Evolutionary conservation across 2,888 invertebrate species (phyloP), one percentile per base, ranked within the genome.

Genomic region (Dynastes grantii): DNA sequence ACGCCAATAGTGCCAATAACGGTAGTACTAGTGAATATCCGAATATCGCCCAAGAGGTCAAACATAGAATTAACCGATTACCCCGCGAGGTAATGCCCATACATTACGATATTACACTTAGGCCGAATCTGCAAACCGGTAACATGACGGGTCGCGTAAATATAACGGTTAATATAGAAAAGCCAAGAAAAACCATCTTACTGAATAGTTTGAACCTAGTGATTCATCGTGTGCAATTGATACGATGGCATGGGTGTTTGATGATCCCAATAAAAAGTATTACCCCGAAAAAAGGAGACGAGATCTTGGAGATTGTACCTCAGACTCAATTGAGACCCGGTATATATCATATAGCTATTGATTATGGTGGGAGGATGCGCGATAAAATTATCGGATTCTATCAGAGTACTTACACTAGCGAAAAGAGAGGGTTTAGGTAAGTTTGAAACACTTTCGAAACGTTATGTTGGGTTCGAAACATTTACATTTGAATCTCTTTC

Each of bases 71-170:
- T 8, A 90, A 89, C 81, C 91, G 94, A 61, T 88, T 95, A 70
- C 92, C 94, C 0, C 87, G 88, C 8, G 90, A 91, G 68, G 90
- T 93, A 0, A 87, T 88, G 16, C 94, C 95, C 0, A 81, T 90
- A 2, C 91, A 91, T 78, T 95, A 95, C 84, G 92, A 93, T 76
- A 86, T 95, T 4, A 90, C 89, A 16, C 87, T 95, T 76, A 89
- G 91, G 77, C 94, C 95, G 0, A 90, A 94, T 85, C 89, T 95
- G 70, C 87, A 89, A 13, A 88, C 88, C n/a, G 92, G 92, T 51
- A 90, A 88, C 0, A 94, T 92, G 84, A 85, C 86, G 11, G 94
- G 94, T 13, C 89, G 89, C 67, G 92, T 92, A 0, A 90, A 89
- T 58, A 91, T 92, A 61, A 87, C 88, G 2, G 84, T 92, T 65